Conservation (phyloP, 2,888 invertebrate species). For the Chromoteleia sp. region DNA sequence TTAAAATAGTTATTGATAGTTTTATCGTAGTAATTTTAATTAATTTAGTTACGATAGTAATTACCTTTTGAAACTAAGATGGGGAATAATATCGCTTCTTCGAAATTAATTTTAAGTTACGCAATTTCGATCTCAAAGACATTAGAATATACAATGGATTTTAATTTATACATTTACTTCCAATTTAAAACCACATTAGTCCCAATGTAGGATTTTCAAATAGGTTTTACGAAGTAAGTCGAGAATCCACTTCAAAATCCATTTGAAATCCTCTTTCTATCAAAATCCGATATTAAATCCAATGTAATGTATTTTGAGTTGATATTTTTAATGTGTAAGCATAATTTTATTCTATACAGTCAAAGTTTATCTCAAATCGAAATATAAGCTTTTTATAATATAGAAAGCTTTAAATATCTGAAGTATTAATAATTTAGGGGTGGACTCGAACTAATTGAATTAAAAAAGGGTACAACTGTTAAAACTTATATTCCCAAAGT, state of each 20-base stretch:
- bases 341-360: no score
- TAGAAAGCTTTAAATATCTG: no score
- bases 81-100: no score
- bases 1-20: neutral
- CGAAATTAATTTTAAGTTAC: no score
- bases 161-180: conserved; percentile 3
- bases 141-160: no score
- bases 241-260: conserved; percentile 12
- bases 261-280: conserved; percentile 6
- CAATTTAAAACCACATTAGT: conserved; percentile 12
- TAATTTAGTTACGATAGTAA: no score
- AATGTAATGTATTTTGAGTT: neutral
- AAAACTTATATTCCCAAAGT: conserved; percentile 96
- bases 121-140: no score
- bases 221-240: conserved; percentile 10
- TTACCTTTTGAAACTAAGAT: no score
- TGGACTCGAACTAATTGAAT: conserved; percentile 95
- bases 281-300: conserved; percentile 4
- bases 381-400: no score
- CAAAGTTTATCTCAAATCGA: no score
- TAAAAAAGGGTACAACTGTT: conserved; percentile 94
- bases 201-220: conserved; percentile 22
- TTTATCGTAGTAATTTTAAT: no score
- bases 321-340: conserved; percentile 10
- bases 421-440: conserved; percentile 87